Evolutionary conservation across 2,888 invertebrate species (phyloP).

Genomic region (Drosophila paramelanica): DNA sequence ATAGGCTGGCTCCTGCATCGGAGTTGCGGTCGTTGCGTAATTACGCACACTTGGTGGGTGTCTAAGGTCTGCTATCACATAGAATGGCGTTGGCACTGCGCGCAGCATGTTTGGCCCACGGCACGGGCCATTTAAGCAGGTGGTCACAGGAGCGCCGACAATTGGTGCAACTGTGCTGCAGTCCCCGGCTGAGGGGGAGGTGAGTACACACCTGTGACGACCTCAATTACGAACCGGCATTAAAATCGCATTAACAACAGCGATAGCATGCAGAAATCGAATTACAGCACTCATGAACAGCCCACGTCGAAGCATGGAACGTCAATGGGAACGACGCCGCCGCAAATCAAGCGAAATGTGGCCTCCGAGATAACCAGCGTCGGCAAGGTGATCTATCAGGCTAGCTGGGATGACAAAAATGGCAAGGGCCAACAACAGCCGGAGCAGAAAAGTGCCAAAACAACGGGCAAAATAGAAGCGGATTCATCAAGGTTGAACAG

Average conservation of each 20-base stretch:
- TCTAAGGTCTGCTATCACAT: constrained; percentile 23
- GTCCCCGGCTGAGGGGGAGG: constrained; percentile 26
- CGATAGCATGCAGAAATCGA: constrained; percentile 35
- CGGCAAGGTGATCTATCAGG: constrained; percentile 66
- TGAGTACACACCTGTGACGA: constrained; percentile 35
- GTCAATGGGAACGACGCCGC: constrained; percentile 18
- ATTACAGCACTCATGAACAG: constrained; percentile 50
- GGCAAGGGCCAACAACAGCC: constrained; percentile 14
- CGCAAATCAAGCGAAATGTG: constrained; percentile 71
- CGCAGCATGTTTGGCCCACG: constrained; percentile 60
- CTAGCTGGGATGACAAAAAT: constrained; percentile 69
- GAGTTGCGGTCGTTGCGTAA: constrained; percentile 73
- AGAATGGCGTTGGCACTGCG: constrained; percentile 79
- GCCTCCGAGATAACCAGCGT: constrained; percentile 71
- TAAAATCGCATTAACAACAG: constrained; percentile 56
- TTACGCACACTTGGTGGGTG: constrained; percentile 30
- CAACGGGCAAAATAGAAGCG: not conserved
- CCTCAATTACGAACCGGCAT: constrained; percentile 29
- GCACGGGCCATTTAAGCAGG: constrained; percentile 22
- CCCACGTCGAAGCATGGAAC: constrained; percentile 2
- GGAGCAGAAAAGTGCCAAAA: not conserved
- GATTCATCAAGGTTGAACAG: not conserved
- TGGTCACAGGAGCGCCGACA: constrained; percentile 59
- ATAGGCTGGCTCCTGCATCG: constrained; percentile 64
- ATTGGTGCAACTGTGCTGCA: constrained; percentile 36